Evolutionary conservation across 2,113 vertebrate species (phyloP), one percentile per base, ranked within the genome.

Genomic region (Monopterus albus): DNA sequence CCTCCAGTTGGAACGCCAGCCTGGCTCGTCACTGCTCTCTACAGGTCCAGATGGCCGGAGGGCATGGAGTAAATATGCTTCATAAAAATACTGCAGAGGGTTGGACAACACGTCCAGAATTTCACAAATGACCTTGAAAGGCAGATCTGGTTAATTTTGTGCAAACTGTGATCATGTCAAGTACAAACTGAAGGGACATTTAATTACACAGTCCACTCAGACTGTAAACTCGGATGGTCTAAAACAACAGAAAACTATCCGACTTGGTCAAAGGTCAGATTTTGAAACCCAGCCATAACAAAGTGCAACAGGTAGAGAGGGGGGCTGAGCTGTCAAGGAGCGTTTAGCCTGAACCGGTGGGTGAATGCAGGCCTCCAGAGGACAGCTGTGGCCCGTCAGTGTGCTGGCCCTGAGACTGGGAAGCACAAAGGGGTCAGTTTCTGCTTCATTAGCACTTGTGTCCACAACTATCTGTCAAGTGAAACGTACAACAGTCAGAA

Each of bases 381-480:
- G 80, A 84, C 86, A 91, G 87, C 87, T 88, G 88, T 58, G 76
- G 69, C 64, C 80, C 71, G 89, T 88, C 86, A 81, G 59, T 4
- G 15, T 4, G 11, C 65, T 61, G 78, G 60, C 69, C 75, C 65
- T 9, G 68, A 87, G 74, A 81, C 38, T 2, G 31, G 59, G 68
- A 55, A 63, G 72, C 68, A 88, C 72, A 80, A 72, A 83, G 79
- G 68, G 66, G 66, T 58, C 64, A 38, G 60, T 82, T 88, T 85
- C 86, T 78, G 69, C 87, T 84, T 89, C 84, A 89, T 87, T 88
- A 87, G 78, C 83, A 86, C 83, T 84, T 56, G 50, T 69, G 80
- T 80, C 79, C 67, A 66, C 83, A 88, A 50, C 74, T 80, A 88
- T 89, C 80, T 85, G 89, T 87, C 87, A 87, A 69, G 67, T 83